phyloP scores from a whole-genome alignment of 2,888 invertebrate species.

The Rotaria sp. region DNA sequence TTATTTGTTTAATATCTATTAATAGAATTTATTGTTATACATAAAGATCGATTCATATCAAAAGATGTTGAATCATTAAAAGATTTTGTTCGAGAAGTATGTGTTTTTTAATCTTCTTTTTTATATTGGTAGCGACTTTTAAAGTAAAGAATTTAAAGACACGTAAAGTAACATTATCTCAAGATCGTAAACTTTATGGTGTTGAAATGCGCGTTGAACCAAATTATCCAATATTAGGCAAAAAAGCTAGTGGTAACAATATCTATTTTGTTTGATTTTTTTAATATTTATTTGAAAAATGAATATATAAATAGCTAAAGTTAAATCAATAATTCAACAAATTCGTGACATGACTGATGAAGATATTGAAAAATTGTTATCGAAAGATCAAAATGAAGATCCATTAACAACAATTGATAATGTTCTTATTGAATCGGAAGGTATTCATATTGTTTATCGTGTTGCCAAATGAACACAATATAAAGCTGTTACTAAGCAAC shows the following conservation, averaged over 20 bases:
- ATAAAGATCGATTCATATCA: not conserved
- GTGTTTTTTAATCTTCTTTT: not conserved
- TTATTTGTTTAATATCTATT: constrained; percentile 68
- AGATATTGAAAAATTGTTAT: constrained; percentile 61
- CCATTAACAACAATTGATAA: constrained; percentile 3
- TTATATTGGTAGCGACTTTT: not conserved
- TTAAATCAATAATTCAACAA: not conserved
- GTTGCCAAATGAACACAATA: not conserved
- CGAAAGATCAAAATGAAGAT: not conserved
- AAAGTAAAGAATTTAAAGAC: constrained; percentile 66
- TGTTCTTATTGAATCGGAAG: constrained; percentile 33
- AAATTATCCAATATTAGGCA: constrained; percentile 81
- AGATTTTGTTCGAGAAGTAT: constrained; percentile 9
- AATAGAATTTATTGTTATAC: constrained; percentile 78
- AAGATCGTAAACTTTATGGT: constrained; percentile 83
- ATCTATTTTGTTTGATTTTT: not conserved
- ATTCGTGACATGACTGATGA: constrained; percentile 47
- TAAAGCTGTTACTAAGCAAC: not conserved
- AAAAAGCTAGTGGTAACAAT: constrained; percentile 65
- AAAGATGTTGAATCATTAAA: not conserved
- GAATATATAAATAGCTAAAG: not conserved
- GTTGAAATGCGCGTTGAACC: constrained; percentile 84
- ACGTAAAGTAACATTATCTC: constrained; percentile 71
- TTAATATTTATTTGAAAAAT: not conserved
- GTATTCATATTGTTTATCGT: constrained; percentile 26